A percentile compares a stretch with the other conserved stretches of the same genome.
Conservation (phyloP, 2,888 invertebrate species). For the Spisula solida region DNA sequence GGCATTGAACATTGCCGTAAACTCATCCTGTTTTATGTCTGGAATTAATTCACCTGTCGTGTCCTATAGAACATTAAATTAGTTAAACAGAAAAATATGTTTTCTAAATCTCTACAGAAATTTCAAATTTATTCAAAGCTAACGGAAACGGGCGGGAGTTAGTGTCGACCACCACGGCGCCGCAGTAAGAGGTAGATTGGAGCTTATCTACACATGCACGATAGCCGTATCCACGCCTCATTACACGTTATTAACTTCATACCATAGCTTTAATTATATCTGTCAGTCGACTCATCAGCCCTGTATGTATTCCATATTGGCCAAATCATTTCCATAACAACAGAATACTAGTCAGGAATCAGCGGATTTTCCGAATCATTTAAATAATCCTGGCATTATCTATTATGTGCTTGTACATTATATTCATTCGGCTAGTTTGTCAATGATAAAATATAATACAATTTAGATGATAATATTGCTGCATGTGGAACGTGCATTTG, state of each 20-base stretch:
- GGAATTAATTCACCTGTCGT: no score
- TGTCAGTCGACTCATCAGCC: conserved; percentile 49
- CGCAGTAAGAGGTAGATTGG: background rate
- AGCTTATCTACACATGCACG: conserved; percentile 28
- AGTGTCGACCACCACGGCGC: conserved; percentile 37
- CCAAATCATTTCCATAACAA: conserved; percentile 49
- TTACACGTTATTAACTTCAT: conserved; percentile 38
- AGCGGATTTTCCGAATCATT: conserved; percentile 37
- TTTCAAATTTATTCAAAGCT: background rate
- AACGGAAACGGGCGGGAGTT: conserved; percentile 11
- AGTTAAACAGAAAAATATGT: no score
- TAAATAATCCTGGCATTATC: conserved; percentile 42
- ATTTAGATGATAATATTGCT: background rate
- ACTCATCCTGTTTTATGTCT: no score
- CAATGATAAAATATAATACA: conserved; percentile 18
- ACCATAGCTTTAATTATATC: conserved; percentile 45
- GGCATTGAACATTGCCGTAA: no score
- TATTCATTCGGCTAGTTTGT: background rate
- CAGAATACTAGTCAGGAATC: conserved; percentile 11
- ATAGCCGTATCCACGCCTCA: conserved; percentile 35
- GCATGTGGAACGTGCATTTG: background rate
- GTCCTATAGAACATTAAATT: no score
- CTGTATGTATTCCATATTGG: conserved; percentile 34
- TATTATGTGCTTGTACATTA: conserved; percentile 8
- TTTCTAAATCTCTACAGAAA: background rate